Evolutionary conservation across 2,113 vertebrate genomes (phyloP), one percentile per base, ranked within the genome.

Genomic region (Clarias batrachus): DNA sequence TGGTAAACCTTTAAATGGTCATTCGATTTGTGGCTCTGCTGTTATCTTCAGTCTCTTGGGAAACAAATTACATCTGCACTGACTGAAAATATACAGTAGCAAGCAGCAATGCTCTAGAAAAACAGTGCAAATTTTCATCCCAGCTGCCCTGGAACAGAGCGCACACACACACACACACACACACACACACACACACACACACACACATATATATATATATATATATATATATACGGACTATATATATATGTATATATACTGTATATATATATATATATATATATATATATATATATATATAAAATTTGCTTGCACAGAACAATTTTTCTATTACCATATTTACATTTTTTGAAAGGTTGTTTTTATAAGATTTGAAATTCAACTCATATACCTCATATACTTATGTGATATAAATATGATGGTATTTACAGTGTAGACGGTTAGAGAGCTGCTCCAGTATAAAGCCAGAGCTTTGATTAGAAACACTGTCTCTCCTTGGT

Each of bases 401-500:
- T 52, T 25, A 74, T 25, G 41, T n/a, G 12, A 76, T 23, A 73
- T 41, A 73, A 41, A 10, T 73, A 74, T 13, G 11, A 14, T 52
- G 12, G 77, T 19, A 21, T 27, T 77, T 77, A 56, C 76, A 56
- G 76, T 79, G 54, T 54, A 3, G 3, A 11, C 16, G 19, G n/a
- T 59, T 54, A 79, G 56, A 77, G 74, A 79, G 77, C 77, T 78
- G 54, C 52, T 30, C 37, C 54, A 78, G 76, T 78, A 59, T 27
- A 59, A 59, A 59, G 25, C 76, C 54, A 78, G 4, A 57, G 77
- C 56, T 79, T 79, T 79, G 54, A 79, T 79, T 79, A 59, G 27
- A 79, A 79, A 59, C 21, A 56, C 77, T 79, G 56, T 27, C 4
- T 54, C n/a, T 48, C 77, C 17, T 4, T 79, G 56, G 27, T 37